These are phyloP conservation scores for Polylopha cassiicola DNA, from an alignment of 2,888 invertebrate species.

Conservation along the genomic window DNA sequence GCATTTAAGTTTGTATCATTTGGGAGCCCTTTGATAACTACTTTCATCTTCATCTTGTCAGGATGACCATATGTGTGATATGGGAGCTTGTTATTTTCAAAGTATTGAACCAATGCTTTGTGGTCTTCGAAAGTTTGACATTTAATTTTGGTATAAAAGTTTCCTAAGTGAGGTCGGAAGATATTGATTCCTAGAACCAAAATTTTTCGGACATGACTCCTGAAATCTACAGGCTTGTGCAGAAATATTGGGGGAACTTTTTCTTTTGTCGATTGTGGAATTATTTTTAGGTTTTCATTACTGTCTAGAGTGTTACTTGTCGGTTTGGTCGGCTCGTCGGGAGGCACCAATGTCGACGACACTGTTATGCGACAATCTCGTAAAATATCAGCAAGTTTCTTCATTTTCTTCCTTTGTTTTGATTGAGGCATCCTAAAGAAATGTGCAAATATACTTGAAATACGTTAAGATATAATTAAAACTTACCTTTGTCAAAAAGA, in stretches of 20 bases:
- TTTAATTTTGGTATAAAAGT: slow-evolving; percentile 38
- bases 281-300: slow-evolving; percentile 25
- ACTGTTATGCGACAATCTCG: slow-evolving; percentile 29
- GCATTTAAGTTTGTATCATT: slow-evolving; percentile 33
- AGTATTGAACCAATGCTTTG: slow-evolving; percentile 39
- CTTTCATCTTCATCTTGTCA: slow-evolving; percentile 45
- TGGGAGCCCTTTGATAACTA: slow-evolving; percentile 50
- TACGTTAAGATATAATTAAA: too few relatives aligned
- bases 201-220: slow-evolving; percentile 36
- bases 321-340: slow-evolving; percentile 1
- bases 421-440: slow-evolving; percentile 6
- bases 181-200: slow-evolving; percentile 37
- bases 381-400: slow-evolving; percentile 26
- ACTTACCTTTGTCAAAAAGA: too few relatives aligned
- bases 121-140: slow-evolving; percentile 41
- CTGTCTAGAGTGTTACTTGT: slow-evolving; percentile 28
- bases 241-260: slow-evolving; percentile 48
- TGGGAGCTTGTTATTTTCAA: slow-evolving; percentile 42
- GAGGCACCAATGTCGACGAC: not conserved
- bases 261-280: slow-evolving; percentile 40
- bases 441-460: slow-evolving; percentile 13
- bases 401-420: slow-evolving; percentile 27
- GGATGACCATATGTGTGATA: slow-evolving; percentile 54
- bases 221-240: slow-evolving; percentile 38
- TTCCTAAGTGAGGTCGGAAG: slow-evolving; percentile 32